Conservation (phyloP, 2,113 vertebrate genomes). For the Galeopterus variegatus region DNA sequence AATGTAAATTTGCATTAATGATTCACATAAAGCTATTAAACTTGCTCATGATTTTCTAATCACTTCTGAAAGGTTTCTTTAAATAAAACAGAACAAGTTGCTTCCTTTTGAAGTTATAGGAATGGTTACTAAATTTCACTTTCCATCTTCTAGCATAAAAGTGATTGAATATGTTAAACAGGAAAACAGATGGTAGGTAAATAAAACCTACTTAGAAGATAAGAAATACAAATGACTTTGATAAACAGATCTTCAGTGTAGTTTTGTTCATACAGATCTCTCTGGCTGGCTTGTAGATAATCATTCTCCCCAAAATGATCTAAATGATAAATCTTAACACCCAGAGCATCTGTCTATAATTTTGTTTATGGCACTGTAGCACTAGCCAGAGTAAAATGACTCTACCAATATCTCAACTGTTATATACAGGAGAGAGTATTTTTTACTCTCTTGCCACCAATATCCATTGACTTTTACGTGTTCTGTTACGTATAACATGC, state of each 20-base stretch:
- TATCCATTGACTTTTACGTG: not conserved
- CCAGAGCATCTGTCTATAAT: not conserved
- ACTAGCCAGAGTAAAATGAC: not conserved
- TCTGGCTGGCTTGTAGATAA: not conserved
- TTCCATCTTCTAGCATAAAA: constrained; percentile 6
- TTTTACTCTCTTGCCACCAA: not conserved
- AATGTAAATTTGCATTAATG: constrained; percentile 29
- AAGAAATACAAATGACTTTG: constrained; percentile 35
- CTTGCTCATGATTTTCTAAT: not conserved
- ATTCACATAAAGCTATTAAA: constrained; percentile 2
- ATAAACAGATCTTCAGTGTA: not conserved
- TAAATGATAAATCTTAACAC: constrained; percentile 6
- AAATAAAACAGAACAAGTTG: constrained; percentile 2
- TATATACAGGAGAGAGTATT: not conserved
- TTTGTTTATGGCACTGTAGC: not conserved
- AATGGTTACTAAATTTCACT: constrained; percentile 8
- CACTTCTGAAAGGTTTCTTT: constrained; percentile 9
- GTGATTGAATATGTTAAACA: not conserved
- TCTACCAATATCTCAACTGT: not conserved
- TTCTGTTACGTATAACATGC: not conserved
- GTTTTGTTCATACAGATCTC: not conserved
- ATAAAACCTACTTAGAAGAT: not conserved
- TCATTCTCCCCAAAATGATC: constrained; percentile 20
- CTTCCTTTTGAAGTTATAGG: constrained; percentile 15
- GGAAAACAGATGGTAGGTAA: not conserved